Evolutionary conservation across 2,888 invertebrate species (phyloP), one percentile per base, ranked within the genome.

Genomic region (Chymomyza procnemis): DNA sequence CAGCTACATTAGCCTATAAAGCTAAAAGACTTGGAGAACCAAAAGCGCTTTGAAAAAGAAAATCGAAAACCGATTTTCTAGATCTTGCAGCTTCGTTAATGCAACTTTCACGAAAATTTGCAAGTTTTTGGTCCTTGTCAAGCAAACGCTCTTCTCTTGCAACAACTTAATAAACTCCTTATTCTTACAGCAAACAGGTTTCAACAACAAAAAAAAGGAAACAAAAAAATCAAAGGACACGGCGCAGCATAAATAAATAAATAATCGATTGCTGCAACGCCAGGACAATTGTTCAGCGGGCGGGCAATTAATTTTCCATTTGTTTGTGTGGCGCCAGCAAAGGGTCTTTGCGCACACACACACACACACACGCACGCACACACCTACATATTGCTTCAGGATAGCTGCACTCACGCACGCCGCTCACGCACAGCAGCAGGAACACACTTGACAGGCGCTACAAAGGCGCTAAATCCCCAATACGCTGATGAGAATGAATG

Each of bases 401-500:
- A 14, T 34, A 56, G 62, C 19, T 21, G 19, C 66, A 63, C 75
- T 75, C 78, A 78, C 79, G 78, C 78, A 78, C 79, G 72, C 61
- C 61, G 57, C 61, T 73, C 78, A 78, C 76, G 76, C 76, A 76
- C 72, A 74, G 67, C 68, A 54, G 3, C 19, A 47, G 34, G 12
- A 41, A 12, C 34, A n/a, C 75, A 71, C 73, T 78, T 79, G 78
- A 75, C 79, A 73, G 77, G 58, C 74, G 73, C 64, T 79, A 66
- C 76, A 78, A 74, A 68, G 74, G 80, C 85, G 82, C 76, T 80
- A 81, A 81, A 81, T 81, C 81, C 81, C 83, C 81, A 78, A 75
- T 78, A 76, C 85, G 80, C 81, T 85, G 85, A 81, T 85, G 85
- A 81, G 83, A 81, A 81, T 85, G 80, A 80, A 81, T 85, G 85